Base-by-base conservation (phyloP, 1,140 invertebrate species). In the Pseudobourletiella spinata region DNA sequence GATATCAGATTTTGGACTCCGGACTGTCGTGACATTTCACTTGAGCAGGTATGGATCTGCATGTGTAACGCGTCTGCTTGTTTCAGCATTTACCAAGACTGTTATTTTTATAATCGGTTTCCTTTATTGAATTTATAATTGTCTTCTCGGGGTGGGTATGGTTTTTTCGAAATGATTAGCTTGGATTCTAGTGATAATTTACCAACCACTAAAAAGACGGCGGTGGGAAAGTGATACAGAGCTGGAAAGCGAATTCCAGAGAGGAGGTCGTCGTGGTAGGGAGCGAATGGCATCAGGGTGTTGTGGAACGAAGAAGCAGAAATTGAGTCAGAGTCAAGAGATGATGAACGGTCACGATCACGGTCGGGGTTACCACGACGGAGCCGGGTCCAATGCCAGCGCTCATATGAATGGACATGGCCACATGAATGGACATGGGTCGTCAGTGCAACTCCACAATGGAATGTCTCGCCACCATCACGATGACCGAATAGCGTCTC, bases 241-340 rank as follows among this genome's bases (percentile, higher is more conserved):
- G 32, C 32, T 39, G n/a, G 32, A n/a, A 39, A 39, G n/a, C 32
- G 20, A 50, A n/a, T 8, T 39, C 8, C 8, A 39, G 32, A 39
- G 32, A 39, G 51, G 51, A 26, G 3, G 25, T 14, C 15, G 32
- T 39, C 32, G 32, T 39, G 32, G 8, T 39, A 39, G 32, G n/a
- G 32, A 39, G 32, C 14, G 25, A 69, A 91, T 91, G 88, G 86
- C 87, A 79, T 84, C 87, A 77, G 83, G 86, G 77, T 89, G 86
- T 82, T 89, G 86, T 81, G 86, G 86, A 73, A 86, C 85, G 69
- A 91, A 91, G 77, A 90, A 90, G 78, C 87, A 89, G 76, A 91
- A 90, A 79, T 77, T 89, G 57, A 89, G 86, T 77, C 87, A 88
- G 79, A 83, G 84, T 29, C 76, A 77, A 48, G 24, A 48, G 15